A percentile compares a stretch with the other conserved stretches of the same genome.
phyloP scores from a whole-genome alignment of 1,140 invertebrate species.

The Mactra quadrangularis region DNA sequence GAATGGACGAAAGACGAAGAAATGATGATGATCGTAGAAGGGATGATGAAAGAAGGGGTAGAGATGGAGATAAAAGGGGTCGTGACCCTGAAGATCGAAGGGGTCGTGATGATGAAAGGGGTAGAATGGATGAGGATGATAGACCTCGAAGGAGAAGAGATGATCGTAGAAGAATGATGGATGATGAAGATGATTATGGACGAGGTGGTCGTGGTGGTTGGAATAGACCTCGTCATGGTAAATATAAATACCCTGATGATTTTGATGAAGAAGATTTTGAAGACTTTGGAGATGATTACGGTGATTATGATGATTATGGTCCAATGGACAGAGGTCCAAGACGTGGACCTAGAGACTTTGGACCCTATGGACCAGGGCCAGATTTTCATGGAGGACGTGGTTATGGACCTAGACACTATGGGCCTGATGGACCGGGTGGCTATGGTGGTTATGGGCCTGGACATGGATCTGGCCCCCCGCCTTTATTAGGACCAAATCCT shows the following conservation, averaged over 20 bases:
- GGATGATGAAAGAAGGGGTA: not conserved
- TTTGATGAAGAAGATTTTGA: constrained; percentile 61
- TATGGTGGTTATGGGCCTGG: constrained; percentile 21
- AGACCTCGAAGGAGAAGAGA: not conserved
- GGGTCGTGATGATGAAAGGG: constrained; percentile 8
- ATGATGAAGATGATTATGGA: constrained; percentile 4
- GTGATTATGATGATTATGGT: constrained; percentile 40
- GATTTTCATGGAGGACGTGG: constrained; percentile 9
- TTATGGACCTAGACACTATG: constrained; percentile 1
- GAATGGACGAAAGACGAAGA: not conserved
- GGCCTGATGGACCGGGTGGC: not conserved
- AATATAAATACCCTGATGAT: constrained; percentile 60
- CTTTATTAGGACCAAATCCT: not conserved
- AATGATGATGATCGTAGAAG: not conserved
- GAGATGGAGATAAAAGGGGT: no score
- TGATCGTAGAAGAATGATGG: not conserved
- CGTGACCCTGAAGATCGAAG: constrained; percentile 11
- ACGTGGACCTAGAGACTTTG: constrained; percentile 21
- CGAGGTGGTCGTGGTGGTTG: not conserved
- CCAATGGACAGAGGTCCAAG: constrained; percentile 7
- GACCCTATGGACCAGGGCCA: constrained; percentile 45
- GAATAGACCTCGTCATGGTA: constrained; percentile 46
- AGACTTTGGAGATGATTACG: constrained; percentile 22
- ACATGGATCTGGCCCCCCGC: constrained; percentile 10
- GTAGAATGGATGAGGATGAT: not conserved